These are phyloP conservation scores for Drosophila parthenogenetica DNA, from an alignment of 2,888 invertebrate species.

Conservation along the genomic window DNA sequence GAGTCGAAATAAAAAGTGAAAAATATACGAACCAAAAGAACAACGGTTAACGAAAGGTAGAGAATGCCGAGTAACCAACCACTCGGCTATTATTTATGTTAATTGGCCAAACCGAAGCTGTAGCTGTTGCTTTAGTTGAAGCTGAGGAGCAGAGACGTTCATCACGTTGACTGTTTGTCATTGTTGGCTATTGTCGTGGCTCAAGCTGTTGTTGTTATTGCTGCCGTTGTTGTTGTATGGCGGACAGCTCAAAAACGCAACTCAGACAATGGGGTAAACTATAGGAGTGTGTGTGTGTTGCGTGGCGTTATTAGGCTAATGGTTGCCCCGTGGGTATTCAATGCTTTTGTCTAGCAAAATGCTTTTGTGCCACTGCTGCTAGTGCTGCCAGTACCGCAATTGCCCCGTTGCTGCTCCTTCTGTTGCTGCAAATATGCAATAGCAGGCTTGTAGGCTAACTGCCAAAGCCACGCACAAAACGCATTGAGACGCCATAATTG, in stretches of 20 bases:
- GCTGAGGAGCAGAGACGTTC: slow-evolving; percentile 45
- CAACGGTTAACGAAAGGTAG: slow-evolving; percentile 16
- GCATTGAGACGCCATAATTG: slow-evolving; percentile 79
- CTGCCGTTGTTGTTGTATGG: slow-evolving; percentile 32
- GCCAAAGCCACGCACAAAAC: slow-evolving; percentile 78
- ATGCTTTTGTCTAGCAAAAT: slow-evolving; percentile 73
- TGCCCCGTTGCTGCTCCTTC: slow-evolving; percentile 2
- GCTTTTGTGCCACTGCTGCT: slow-evolving; percentile 52
- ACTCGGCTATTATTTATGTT: slow-evolving; percentile 76
- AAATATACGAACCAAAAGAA: slow-evolving; percentile 47
- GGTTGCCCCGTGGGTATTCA: slow-evolving; percentile 76
- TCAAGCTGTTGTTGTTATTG: slow-evolving; percentile 20
- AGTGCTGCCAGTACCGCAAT: slow-evolving; percentile 11
- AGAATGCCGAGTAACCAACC: slow-evolving; percentile 47
- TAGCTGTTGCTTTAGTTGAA: slow-evolving; percentile 45
- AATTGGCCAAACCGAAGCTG: slow-evolving; percentile 63
- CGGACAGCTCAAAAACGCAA: slow-evolving; percentile 38
- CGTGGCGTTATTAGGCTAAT: slow-evolving; percentile 78
- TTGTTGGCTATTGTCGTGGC: slow-evolving; percentile 37
- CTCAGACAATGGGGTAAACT: slow-evolving; percentile 14
- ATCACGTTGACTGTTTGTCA: slow-evolving; percentile 57
- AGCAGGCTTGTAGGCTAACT: slow-evolving; percentile 63
- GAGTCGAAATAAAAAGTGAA: slow-evolving; percentile 63
- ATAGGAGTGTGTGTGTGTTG: slow-evolving; percentile 28
- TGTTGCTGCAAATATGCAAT: slow-evolving; percentile 61